Percentiles rank a stretch among this genome's conserved stretches.
Evolutionary conservation across 2,797 vertebrate genomes (phyloP).

Genomic region (Sciurus vulgaris): DNA sequence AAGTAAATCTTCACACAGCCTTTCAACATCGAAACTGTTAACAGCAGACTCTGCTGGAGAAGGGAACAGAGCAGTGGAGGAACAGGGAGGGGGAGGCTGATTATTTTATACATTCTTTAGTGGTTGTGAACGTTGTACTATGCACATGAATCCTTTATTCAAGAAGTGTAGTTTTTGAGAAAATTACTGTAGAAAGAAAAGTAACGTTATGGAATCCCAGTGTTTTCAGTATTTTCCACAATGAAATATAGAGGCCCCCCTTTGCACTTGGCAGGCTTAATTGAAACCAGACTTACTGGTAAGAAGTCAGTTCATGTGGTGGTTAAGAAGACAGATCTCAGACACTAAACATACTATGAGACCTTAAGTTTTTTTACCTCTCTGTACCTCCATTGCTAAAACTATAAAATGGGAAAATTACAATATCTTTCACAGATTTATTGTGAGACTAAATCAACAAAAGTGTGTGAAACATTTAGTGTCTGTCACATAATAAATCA

Average conservation of each 20-base stretch:
- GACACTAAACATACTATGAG: not conserved
- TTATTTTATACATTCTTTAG: not conserved
- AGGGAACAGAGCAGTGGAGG: not conserved
- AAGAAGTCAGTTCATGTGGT: not conserved
- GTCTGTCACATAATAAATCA: not conserved
- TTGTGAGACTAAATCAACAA: not conserved
- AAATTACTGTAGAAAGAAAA: conserved; percentile 37
- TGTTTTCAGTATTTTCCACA: conserved; percentile 40
- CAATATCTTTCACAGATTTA: not conserved
- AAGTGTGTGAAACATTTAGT: not conserved
- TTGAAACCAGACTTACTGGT: not conserved
- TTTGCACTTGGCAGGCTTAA: conserved; percentile 26
- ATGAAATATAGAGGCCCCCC: not conserved
- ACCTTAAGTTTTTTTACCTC: not conserved
- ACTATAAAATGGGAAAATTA: conserved; percentile 1
- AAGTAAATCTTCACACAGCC: not conserved
- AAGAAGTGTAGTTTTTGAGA: conserved; percentile 2
- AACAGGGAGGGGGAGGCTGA: not conserved
- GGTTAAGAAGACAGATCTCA: conserved; percentile 29
- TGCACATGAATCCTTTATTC: not conserved
- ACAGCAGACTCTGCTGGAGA: not conserved
- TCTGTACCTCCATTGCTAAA: not conserved
- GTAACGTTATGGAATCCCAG: not conserved
- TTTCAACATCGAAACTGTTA: conserved; percentile 23
- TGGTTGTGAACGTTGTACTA: not conserved